Evolutionary conservation across 2,113 vertebrate genomes (phyloP).

Genomic region (Pelobates fuscus): DNA sequence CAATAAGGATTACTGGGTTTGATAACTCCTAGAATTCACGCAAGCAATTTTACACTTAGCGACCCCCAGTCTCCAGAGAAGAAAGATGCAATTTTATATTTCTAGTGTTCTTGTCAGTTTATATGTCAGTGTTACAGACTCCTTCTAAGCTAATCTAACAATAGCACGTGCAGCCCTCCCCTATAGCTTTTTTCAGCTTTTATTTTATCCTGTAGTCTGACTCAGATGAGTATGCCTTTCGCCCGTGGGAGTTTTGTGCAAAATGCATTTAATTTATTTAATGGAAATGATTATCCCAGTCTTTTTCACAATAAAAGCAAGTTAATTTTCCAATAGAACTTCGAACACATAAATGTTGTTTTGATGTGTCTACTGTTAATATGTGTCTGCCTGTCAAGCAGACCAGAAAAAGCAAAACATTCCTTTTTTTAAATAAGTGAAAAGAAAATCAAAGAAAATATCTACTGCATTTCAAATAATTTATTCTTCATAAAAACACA

Average conservation of each 20-base stretch:
- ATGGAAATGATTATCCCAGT: conserved; percentile 5
- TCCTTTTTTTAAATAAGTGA: background rate
- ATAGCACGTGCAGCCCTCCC: conserved; percentile 21
- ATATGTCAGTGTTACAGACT: conserved; percentile 35
- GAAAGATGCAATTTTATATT: conserved; percentile 40
- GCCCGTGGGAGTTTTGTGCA: conserved; percentile 23
- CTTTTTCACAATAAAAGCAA: conserved; percentile 22
- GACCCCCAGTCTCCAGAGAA: conserved; percentile 27
- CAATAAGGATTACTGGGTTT: conserved; percentile 18
- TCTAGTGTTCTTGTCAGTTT: conserved; percentile 37
- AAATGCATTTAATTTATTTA: conserved; percentile 35
- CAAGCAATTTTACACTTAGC: conserved; percentile 37
- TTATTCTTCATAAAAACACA: too few species aligned
- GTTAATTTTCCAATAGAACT: conserved; percentile 17
- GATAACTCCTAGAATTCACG: conserved; percentile 34
- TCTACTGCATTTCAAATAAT: too few species aligned
- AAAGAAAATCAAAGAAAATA: background rate
- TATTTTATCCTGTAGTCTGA: conserved; percentile 31
- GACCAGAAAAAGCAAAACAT: background rate
- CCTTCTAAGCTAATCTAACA: conserved; percentile 46
- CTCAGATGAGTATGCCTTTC: background rate
- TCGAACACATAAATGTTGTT: conserved; percentile 4
- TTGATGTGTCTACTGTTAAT: conserved; percentile 10
- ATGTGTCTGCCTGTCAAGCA: background rate
- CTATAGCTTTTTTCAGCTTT: conserved; percentile 39